These are phyloP conservation scores for Kryptopterus vitreolus DNA, from an alignment of 2,797 vertebrate species.

Conservation along the genomic window DNA sequence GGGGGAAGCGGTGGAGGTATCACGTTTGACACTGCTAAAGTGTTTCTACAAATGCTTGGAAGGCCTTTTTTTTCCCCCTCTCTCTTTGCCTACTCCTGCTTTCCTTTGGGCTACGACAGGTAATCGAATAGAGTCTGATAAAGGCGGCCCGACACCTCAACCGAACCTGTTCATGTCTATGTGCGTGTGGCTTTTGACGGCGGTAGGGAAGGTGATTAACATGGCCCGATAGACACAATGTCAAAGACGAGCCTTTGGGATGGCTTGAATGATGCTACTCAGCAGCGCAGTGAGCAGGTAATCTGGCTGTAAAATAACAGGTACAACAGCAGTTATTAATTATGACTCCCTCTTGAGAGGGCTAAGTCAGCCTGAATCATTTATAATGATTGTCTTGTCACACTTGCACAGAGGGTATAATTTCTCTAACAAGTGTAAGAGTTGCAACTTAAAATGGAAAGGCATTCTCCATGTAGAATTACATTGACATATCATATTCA, in stretches of 20 bases:
- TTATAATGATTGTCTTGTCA: constrained; percentile 38
- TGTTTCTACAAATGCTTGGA: constrained; percentile 62
- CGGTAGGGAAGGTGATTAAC: constrained; percentile 47
- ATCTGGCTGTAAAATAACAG: constrained; percentile 49
- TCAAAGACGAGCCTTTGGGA: constrained; percentile 43
- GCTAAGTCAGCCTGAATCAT: constrained; percentile 35
- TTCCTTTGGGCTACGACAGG: constrained; percentile 47
- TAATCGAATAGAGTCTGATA: constrained; percentile 54
- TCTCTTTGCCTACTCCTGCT: constrained; percentile 36
- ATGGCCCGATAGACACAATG: constrained; percentile 48
- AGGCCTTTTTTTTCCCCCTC: constrained; percentile 52
- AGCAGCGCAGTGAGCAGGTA: constrained; percentile 14
- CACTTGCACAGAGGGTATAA: constrained; percentile 21
- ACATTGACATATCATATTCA: too few species aligned
- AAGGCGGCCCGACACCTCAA: constrained; percentile 47
- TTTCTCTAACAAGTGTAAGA: constrained; percentile 28
- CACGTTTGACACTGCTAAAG: constrained; percentile 60
- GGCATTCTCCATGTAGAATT: not conserved
- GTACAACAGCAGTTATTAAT: constrained; percentile 54
- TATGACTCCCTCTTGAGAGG: constrained; percentile 42
- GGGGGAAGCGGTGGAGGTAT: constrained; percentile 57
- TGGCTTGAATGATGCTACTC: constrained; percentile 25
- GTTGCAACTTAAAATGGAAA: constrained; percentile 12
- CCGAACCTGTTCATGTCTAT: constrained; percentile 6
- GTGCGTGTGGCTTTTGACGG: not conserved